These are phyloP conservation scores for Oreochromis mossambicus DNA, from an alignment of 2,797 vertebrate species.

Conservation along the genomic window DNA sequence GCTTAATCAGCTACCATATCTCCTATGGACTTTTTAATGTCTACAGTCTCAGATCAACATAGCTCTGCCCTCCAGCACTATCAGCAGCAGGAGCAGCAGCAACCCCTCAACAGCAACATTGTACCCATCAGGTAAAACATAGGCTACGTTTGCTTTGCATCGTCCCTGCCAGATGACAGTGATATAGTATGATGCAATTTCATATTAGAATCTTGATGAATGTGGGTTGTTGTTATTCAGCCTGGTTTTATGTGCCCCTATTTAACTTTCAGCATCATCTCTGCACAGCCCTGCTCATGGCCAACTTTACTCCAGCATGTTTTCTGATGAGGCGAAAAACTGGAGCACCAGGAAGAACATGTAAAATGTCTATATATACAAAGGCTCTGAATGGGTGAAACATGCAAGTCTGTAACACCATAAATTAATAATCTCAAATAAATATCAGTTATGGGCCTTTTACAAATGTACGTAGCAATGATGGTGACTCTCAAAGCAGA, in stretches of 20 bases:
- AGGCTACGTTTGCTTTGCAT: rapidly evolving
- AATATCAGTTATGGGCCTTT: not conserved
- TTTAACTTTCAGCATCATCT: not conserved
- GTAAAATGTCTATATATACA: not conserved
- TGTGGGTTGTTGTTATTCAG: not conserved
- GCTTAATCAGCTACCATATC: not conserved
- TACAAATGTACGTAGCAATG: not conserved
- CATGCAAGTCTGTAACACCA: not conserved
- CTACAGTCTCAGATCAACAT: rapidly evolving
- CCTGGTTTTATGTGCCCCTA: not conserved
- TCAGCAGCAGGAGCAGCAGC: not conserved
- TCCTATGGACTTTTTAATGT: rapidly evolving
- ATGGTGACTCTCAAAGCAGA: not conserved
- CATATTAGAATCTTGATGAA: not conserved
- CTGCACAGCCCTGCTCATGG: not conserved
- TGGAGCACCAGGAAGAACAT: not conserved
- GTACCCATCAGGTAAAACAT: not conserved
- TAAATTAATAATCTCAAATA: not conserved
- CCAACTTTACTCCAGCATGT: not conserved
- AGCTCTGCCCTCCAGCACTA: rapidly evolving
- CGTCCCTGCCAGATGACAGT: not conserved
- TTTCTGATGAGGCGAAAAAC: not conserved
- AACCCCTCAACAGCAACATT: not conserved
- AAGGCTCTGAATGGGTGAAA: not conserved
- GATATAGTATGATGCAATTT: not conserved